These are phyloP conservation scores for Apeira syringaria DNA, from an alignment of 2,888 invertebrate genomes.

Conservation along the genomic window DNA sequence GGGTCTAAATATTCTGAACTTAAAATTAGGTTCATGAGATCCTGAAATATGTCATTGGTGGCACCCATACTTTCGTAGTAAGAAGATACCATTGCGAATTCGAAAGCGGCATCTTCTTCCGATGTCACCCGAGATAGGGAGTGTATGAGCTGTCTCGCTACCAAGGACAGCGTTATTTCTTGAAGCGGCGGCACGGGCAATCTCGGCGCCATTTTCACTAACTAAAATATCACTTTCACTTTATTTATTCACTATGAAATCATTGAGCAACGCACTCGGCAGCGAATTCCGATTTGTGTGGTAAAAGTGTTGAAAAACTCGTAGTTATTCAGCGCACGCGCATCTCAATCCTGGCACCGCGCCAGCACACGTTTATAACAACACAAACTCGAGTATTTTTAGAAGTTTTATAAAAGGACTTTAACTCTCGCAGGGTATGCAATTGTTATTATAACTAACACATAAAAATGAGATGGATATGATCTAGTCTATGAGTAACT, in stretches of 20 bases:
- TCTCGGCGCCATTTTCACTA: slow-evolving; percentile 85
- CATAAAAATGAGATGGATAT: too few species aligned
- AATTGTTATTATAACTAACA: slow-evolving; percentile 51
- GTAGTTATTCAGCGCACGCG: slow-evolving; percentile 73
- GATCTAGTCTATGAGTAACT: too few species aligned
- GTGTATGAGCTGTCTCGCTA: slow-evolving; percentile 85
- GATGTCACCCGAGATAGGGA: slow-evolving; percentile 85
- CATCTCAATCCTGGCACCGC: slow-evolving; percentile 54
- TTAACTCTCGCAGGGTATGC: slow-evolving; percentile 56
- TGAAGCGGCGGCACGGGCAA: slow-evolving; percentile 84
- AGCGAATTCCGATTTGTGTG: slow-evolving; percentile 56
- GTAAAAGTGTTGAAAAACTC: slow-evolving; percentile 70
- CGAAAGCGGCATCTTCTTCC: slow-evolving; percentile 81
- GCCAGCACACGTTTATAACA: slow-evolving; percentile 75
- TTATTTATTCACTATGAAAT: slow-evolving; percentile 40
- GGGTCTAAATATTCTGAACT: slow-evolving; percentile 87
- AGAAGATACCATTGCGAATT: slow-evolving; percentile 84
- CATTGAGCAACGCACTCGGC: slow-evolving; percentile 63
- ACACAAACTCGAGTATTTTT: slow-evolving; percentile 76
- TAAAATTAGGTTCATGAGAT: slow-evolving; percentile 86
- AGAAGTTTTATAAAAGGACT: slow-evolving; percentile 76
- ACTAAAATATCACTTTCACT: slow-evolving; percentile 52
- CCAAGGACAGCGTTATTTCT: slow-evolving; percentile 83
- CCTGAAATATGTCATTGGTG: slow-evolving; percentile 87
- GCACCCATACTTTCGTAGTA: slow-evolving; percentile 85